These are phyloP conservation scores for Aethina tumida DNA, from an alignment of 1,140 invertebrate species.

Conservation along the genomic window DNA sequence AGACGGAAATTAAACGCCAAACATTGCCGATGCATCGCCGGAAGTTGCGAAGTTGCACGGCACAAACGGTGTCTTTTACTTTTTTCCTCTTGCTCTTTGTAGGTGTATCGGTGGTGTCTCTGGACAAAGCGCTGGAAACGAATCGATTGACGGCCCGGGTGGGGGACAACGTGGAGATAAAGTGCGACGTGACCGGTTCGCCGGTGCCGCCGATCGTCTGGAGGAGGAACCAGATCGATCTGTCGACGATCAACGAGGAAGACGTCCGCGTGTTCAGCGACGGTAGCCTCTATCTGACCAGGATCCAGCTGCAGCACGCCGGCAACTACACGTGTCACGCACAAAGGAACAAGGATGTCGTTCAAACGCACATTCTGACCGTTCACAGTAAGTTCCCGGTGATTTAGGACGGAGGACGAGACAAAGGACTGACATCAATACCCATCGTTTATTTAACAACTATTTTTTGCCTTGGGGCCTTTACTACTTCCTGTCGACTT, in stretches of 20 bases:
- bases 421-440: too few species aligned
- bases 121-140: conserved; percentile 64
- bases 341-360: conserved; percentile 59
- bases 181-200: conserved; percentile 64
- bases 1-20: too few species aligned
- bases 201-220: conserved; percentile 64
- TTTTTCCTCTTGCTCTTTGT: conserved; percentile 8
- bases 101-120: conserved; percentile 63
- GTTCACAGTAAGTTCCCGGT: conserved; percentile 75
- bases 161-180: conserved; percentile 71
- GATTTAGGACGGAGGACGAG: too few species aligned
- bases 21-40: too few species aligned
- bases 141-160: conserved; percentile 58
- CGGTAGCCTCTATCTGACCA: conserved; percentile 65
- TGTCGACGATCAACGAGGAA: conserved; percentile 53
- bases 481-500: too few species aligned
- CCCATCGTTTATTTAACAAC: too few species aligned
- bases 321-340: conserved; percentile 77
- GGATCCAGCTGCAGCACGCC: conserved; percentile 63
- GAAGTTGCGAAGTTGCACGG: too few species aligned
- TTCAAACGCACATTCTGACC: conserved; percentile 65
- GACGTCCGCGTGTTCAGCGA: conserved; percentile 60
- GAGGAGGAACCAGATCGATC: conserved; percentile 57
- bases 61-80: not conserved
- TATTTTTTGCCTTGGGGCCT: too few species aligned